phyloP scores from a whole-genome alignment of 2,797 vertebrate genomes.

The Neosilurus hyrtlii region DNA sequence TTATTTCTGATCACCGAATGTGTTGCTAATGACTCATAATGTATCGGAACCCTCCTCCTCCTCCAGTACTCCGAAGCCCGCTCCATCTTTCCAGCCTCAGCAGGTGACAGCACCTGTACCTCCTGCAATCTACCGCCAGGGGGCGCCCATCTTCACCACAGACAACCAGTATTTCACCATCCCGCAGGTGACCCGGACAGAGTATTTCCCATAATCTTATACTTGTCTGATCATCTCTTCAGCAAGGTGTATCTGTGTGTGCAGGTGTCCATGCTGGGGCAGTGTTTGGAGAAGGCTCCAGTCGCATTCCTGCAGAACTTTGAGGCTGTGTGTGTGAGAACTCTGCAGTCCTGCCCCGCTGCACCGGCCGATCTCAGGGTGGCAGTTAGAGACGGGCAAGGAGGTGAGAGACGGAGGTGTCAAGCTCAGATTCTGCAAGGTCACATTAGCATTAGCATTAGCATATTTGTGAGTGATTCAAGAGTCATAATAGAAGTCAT shows the following conservation, averaged over 20 bases:
- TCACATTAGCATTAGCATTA: not conserved
- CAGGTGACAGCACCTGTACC: constrained; percentile 60
- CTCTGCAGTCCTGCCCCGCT: constrained; percentile 66
- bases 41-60: constrained; percentile 27
- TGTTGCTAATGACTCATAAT: not conserved
- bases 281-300: constrained; percentile 77
- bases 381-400: constrained; percentile 66
- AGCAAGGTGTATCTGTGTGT: not conserved
- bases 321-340: constrained; percentile 68
- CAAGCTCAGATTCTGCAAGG: not conserved
- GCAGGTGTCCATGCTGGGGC: constrained; percentile 76
- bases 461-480: not conserved
- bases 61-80: constrained; percentile 66
- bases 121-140: constrained; percentile 76
- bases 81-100: constrained; percentile 66
- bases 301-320: constrained; percentile 83
- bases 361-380: constrained; percentile 56
- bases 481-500: not conserved
- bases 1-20: not conserved
- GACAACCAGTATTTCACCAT: constrained; percentile 78
- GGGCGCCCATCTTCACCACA: constrained; percentile 79
- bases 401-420: constrained; percentile 58
- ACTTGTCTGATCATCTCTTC: not conserved
- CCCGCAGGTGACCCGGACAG: constrained; percentile 78
- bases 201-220: not conserved